Evolutionary conservation across 2,888 invertebrate genomes (phyloP).

Genomic region (Ormyrus labotus): DNA sequence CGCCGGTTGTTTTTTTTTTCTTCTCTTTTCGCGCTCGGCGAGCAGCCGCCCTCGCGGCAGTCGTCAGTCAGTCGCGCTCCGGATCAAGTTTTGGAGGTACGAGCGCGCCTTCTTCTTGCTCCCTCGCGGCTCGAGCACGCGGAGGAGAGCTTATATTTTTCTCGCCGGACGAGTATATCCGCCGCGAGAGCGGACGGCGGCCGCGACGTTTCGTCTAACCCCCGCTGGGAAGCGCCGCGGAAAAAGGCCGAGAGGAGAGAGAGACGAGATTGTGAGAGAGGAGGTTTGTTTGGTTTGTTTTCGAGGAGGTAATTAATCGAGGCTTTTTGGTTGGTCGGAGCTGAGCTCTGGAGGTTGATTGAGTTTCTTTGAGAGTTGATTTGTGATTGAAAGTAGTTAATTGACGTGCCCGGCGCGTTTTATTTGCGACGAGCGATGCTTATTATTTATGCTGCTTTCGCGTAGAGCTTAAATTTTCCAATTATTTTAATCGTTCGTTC

Average conservation of each 20-base stretch:
- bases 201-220: slow-evolving; percentile 3
- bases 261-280: too few relatives aligned
- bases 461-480: too few relatives aligned
- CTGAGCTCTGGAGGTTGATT: too few relatives aligned
- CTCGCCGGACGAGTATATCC: not conserved
- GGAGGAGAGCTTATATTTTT: not conserved
- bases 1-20: slow-evolving; percentile 1
- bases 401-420: not conserved
- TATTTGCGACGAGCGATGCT: not conserved
- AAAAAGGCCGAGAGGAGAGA: not conserved
- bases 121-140: too few relatives aligned
- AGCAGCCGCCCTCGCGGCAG: slow-evolving; percentile 4
- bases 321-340: too few relatives aligned
- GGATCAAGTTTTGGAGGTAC: slow-evolving; percentile 3
- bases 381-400: too few relatives aligned
- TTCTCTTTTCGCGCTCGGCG: not conserved
- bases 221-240: not conserved
- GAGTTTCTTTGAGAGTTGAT: too few relatives aligned
- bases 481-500: too few relatives aligned
- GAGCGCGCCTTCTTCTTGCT: not conserved
- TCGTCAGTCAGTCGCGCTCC: not conserved
- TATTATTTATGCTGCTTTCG: too few relatives aligned
- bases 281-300: not conserved
- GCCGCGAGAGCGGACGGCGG: not conserved
- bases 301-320: not conserved